Evolutionary conservation across 2,113 vertebrate genomes (phyloP), one percentile per base, ranked within the genome.

Genomic region (Heliornis fulica): DNA sequence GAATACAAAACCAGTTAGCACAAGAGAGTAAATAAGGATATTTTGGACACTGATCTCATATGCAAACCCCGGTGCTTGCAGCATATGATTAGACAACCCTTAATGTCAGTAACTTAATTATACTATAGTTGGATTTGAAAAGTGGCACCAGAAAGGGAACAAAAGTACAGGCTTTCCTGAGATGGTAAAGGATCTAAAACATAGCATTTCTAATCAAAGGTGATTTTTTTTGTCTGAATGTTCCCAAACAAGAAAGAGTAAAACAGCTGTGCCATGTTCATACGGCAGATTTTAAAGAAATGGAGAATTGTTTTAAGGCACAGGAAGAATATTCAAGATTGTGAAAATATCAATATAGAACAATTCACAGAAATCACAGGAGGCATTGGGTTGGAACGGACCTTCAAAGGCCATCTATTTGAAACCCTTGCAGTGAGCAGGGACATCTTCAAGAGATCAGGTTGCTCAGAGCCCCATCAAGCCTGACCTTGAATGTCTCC

Each of bases 1-100:
- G 63, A 95, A 83, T 87, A 83, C 12, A 90, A 94, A 97, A 86
- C 3, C 82, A 75, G 68, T n/a, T 54, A 80, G 38, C 75, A 74
- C 3, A 72, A 57, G 51, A 50, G 34, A 92, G 14, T 90, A 86
- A 89, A 78, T 34, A 77, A 92, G 79, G 85, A 54, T 63, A 71
- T 87, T 95, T 75, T n/a, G 65, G 64, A 15, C 60, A 89, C 43
- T 60, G 29, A 41, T 71, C 28, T 83, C 34, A 48, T 56, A 66
- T 20, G 86, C n/a, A 87, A 93, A 79, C 65, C 8, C 29, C 66
- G 75, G 25, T 81, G 23, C 48, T 85, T 83, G 76, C 17, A 68
- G 57, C 2, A 3, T 43, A 59, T 79, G 22, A 41, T 78, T 69
- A 91, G 26, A 54, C 32, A 72, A 69, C 4, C 4, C 43, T 80